Conservation (phyloP, 2,113 vertebrate species). For the Saguinus imperator region DNA sequence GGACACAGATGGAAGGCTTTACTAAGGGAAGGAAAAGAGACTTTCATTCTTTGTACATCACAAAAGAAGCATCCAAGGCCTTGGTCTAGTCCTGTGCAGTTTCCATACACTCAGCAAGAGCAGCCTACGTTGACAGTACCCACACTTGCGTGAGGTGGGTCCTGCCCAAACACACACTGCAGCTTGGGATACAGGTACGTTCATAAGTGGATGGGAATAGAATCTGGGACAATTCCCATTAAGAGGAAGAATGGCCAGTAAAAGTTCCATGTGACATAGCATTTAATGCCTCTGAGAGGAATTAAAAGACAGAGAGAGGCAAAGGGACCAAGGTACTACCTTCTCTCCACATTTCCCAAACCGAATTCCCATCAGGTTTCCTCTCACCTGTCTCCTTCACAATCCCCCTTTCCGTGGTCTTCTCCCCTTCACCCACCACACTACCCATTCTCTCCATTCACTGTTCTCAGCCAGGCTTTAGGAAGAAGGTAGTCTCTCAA, state of each 20-base stretch:
- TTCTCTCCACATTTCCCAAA: not conserved
- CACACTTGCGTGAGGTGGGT: accelerated
- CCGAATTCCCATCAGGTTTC: not conserved
- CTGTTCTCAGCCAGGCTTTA: not conserved
- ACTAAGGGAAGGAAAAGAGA: not conserved
- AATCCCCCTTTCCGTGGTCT: not conserved
- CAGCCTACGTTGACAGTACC: not conserved
- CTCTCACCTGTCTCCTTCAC: not conserved
- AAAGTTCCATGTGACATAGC: not conserved
- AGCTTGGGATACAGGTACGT: no score
- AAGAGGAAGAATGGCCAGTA: not conserved
- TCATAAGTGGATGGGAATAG: not conserved
- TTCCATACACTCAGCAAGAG: not conserved
- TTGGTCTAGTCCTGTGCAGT: not conserved
- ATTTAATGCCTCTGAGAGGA: not conserved
- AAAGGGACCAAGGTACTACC: not conserved
- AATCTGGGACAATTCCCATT: not conserved
- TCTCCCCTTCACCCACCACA: not conserved
- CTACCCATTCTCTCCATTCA: not conserved
- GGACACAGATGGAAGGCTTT: not conserved
- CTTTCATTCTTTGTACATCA: not conserved
- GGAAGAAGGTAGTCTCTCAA: not conserved
- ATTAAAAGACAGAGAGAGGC: not conserved
- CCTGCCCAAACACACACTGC: not conserved
- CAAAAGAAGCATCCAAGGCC: not conserved